Evolutionary conservation across 2,888 invertebrate species (phyloP), one percentile per base, ranked within the genome.

Genomic region (Peribatodes rhomboidaria): DNA sequence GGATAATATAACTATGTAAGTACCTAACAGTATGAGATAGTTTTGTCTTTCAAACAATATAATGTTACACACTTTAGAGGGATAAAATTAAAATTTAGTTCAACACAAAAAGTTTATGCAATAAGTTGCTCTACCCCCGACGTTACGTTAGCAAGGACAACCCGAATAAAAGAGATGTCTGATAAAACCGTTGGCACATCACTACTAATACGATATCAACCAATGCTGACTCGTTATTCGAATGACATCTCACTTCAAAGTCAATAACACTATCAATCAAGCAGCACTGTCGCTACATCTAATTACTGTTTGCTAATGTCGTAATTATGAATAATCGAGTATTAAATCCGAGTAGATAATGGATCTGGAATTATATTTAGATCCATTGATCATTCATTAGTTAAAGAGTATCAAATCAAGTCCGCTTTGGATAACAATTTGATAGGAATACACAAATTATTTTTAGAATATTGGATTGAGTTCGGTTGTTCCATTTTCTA

Each of bases 281-380:
- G 42, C 54, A 27, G 14, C 14, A 27, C 14, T 11, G 14, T 18
- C 42, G 42, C 39, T 33, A 31, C 42, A 41, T 42, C 42, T 44
- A 44, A 44, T 55, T 46, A 55, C 18, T 11, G 44, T 35, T 44
- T 35, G 33, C 3, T 55, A 46, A 54, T 54, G 27, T 39, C 22
- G 41, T 54, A 55, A 44, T 55, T 44, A 55, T 44, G 55, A 55
- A 11, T 55, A 42, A 55, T 41, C 33, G 41, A 35, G 31, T 42
- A 46, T 56, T 67, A 64, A 60, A 56, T 57, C 54, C 50, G 56
- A 50, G 31, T 35, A 22, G 57, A 63, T 54, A 65, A 57, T 67
- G 44, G 44, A 44, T 67, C 56, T 1, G 54, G 52, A 22, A 60
- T 60, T 56, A 59, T 47, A 68, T 54, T 47, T 37, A 22, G 50